A percentile compares a stretch with the other conserved stretches of the same genome.
Evolutionary conservation across 1,140 invertebrate species (phyloP).

Genomic region (Kradibia gibbosae): DNA sequence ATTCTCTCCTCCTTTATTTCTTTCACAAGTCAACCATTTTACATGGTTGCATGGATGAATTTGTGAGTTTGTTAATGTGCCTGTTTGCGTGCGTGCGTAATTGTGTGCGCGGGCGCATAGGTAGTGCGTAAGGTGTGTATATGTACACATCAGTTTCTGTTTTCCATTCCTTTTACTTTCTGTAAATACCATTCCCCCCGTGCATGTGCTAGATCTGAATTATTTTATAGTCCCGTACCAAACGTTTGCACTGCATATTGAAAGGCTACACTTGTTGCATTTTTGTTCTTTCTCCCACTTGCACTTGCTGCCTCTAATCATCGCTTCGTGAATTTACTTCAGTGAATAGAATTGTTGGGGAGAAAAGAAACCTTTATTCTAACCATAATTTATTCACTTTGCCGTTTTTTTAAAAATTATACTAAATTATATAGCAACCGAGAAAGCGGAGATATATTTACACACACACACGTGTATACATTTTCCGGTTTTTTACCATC

Average conservation of each 20-base stretch:
- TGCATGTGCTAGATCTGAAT: not conserved
- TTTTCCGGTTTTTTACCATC: conserved; percentile 41
- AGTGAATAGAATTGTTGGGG: conserved; percentile 31
- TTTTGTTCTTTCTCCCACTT: conserved; percentile 31
- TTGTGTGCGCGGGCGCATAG: not conserved
- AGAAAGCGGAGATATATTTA: not conserved
- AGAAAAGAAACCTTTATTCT: not conserved
- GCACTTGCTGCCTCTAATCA: conserved; percentile 10
- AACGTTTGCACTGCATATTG: conserved; percentile 35
- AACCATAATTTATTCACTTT: not conserved
- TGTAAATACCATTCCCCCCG: conserved; percentile 36
- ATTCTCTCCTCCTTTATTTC: conserved; percentile 21
- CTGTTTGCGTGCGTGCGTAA: not conserved
- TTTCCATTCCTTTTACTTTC: conserved; percentile 49
- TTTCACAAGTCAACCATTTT: not conserved
- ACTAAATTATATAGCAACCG: not conserved
- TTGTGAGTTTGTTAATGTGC: not conserved
- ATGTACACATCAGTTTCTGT: not conserved
- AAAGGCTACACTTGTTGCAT: conserved; percentile 48
- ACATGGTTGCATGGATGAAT: not conserved
- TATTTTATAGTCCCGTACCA: conserved; percentile 33
- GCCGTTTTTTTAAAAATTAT: conserved; percentile 2
- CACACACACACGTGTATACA: too few relatives aligned
- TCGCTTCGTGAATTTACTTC: conserved; percentile 8
- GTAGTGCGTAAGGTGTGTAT: not conserved